phyloP scores from a whole-genome alignment of 2,888 invertebrate genomes.

The Ornithoptera priamus region DNA sequence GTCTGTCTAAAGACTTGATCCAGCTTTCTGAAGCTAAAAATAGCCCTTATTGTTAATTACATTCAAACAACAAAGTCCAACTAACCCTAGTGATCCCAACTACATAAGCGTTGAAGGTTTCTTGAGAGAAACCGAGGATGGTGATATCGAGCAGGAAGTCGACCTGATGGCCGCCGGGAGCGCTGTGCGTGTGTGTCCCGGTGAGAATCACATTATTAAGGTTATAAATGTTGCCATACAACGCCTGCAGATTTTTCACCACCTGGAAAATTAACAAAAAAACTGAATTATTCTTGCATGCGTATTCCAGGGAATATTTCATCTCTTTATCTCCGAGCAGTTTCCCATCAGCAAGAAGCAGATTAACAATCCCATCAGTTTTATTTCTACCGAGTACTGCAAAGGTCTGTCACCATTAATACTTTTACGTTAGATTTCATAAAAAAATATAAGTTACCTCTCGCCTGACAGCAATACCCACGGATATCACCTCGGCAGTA shows the following conservation, averaged over 20 bases:
- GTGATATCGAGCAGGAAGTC: constrained; percentile 92
- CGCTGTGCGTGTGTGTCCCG: constrained; percentile 94
- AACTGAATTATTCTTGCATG: too few species aligned
- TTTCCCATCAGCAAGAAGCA: too few species aligned
- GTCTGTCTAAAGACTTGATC: too few species aligned
- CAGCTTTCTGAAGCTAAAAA: too few species aligned
- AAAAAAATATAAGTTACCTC: constrained; percentile 78
- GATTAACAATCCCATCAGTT: too few species aligned
- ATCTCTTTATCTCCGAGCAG: too few species aligned
- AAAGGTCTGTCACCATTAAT: too few species aligned
- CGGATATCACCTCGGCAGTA: constrained; percentile 91
- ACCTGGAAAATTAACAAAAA: constrained; percentile 77
- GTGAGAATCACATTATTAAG: constrained; percentile 91
- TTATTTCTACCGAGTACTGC: too few species aligned
- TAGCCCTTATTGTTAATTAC: too few species aligned
- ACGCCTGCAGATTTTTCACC: constrained; percentile 82
- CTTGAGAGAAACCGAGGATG: constrained; percentile 85
- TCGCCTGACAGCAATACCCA: constrained; percentile 87
- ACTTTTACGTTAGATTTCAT: too few species aligned
- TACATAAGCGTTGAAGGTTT: constrained; percentile 69
- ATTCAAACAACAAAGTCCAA: background rate
- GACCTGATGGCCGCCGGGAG: constrained; percentile 92
- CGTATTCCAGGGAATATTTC: too few species aligned
- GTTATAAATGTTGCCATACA: constrained; percentile 85
- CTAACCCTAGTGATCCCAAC: constrained; percentile 69